phyloP scores from a whole-genome alignment of 2,888 invertebrate genomes.

The Tolmerus cingulatus region DNA sequence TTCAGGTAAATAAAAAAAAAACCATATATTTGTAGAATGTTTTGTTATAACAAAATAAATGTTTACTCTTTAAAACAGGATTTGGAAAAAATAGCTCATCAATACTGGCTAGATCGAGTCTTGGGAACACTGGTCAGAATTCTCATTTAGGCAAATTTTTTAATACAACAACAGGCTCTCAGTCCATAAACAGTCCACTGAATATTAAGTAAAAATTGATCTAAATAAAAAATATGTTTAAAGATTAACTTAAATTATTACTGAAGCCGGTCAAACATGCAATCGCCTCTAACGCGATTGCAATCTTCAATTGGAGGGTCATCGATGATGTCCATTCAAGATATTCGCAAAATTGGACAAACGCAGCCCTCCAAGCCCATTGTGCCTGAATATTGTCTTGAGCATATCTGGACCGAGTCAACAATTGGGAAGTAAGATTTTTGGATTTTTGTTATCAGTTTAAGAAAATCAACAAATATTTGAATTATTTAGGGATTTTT shows the following conservation, averaged over 20 bases:
- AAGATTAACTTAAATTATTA: neutral
- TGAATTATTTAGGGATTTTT: constrained; percentile 60
- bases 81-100: constrained; percentile 54
- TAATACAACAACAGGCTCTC: constrained; percentile 52
- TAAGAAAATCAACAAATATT: neutral
- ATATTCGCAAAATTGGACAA: constrained; percentile 65
- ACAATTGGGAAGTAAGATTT: constrained; percentile 63
- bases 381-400: constrained; percentile 86
- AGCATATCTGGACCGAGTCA: constrained; percentile 88
- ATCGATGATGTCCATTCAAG: constrained; percentile 59
- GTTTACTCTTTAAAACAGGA: constrained; percentile 47
- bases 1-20: constrained; percentile 45
- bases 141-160: constrained; percentile 55
- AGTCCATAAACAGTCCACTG: constrained; percentile 49
- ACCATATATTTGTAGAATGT: neutral
- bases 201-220: neutral
- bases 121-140: constrained; percentile 52
- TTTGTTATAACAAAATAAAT: neutral
- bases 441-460: neutral
- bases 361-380: constrained; percentile 72
- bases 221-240: neutral
- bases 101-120: constrained; percentile 54
- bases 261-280: constrained; percentile 55
- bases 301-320: constrained; percentile 59
- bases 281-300: constrained; percentile 59